phyloP scores from a whole-genome alignment of 1,140 invertebrate genomes.

The Drosophila yakuba region DNA sequence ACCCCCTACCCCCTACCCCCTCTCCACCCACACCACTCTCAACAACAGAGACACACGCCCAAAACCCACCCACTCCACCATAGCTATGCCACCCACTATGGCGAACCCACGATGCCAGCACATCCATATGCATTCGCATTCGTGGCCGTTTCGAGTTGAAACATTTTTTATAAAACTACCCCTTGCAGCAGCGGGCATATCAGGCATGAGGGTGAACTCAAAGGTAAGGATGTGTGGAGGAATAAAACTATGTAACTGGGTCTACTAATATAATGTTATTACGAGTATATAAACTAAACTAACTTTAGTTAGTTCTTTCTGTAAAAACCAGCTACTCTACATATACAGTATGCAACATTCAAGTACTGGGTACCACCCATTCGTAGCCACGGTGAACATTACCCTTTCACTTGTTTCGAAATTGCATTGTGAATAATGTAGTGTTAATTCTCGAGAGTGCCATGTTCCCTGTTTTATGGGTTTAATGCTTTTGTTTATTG shows the following conservation, averaged over 20 bases:
- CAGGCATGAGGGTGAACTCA: background rate
- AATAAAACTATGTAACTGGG: too few species aligned
- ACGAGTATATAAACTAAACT: too few species aligned
- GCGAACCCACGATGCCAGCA: slow-evolving; percentile 15
- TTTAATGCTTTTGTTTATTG: slow-evolving; percentile 83
- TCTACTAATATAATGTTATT: too few species aligned
- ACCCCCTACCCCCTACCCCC: too few species aligned
- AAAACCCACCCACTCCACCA: background rate
- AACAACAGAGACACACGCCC: background rate
- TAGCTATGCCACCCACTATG: background rate
- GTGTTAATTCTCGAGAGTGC: slow-evolving; percentile 82
- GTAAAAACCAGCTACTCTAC: too few species aligned
- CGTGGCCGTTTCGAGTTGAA: slow-evolving; percentile 67
- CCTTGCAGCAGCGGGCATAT: slow-evolving; percentile 5
- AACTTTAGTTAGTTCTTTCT: too few species aligned
- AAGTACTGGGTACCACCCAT: background rate
- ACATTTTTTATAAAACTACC: slow-evolving; percentile 48
- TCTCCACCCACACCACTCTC: too few species aligned
- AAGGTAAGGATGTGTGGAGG: background rate
- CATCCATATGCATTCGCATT: slow-evolving; percentile 60
- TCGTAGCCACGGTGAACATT: background rate
- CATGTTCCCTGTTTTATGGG: slow-evolving; percentile 81
- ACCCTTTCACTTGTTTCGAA: slow-evolving; percentile 63
- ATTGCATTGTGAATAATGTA: slow-evolving; percentile 83
- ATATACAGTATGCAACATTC: too few species aligned